Conservation (phyloP, 2,113 vertebrate species). For the Catharus fuscescens region DNA sequence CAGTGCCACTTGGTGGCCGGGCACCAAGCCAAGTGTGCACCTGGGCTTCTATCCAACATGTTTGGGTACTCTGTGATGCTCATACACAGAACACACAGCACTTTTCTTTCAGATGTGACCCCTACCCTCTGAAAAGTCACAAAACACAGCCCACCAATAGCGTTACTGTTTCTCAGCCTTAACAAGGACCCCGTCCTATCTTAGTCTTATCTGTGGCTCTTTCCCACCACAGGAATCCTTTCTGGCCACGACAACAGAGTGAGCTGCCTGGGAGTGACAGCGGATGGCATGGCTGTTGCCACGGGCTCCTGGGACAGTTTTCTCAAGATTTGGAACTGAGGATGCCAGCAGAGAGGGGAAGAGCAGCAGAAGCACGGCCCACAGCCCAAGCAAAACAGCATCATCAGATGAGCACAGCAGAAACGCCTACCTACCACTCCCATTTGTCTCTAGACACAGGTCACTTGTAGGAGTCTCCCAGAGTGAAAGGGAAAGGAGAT, state of each 20-base stretch:
- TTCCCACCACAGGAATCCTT: conserved; percentile 80
- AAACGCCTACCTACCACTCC: conserved; percentile 14
- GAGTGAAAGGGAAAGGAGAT: neutral
- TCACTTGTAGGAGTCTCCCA: conserved; percentile 31
- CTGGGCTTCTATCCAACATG: neutral
- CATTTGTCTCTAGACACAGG: conserved; percentile 32
- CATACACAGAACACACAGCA: neutral
- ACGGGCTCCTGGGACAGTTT: conserved; percentile 99
- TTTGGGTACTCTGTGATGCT: neutral
- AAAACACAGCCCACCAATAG: rapidly evolving
- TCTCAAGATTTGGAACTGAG: conserved; percentile 97
- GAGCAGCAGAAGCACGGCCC: neutral
- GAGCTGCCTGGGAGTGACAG: conserved; percentile 92
- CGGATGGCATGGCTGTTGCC: conserved; percentile 93
- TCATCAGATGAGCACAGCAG: neutral
- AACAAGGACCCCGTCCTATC: neutral
- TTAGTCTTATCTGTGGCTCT: neutral
- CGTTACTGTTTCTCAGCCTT: neutral
- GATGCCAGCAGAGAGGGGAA: neutral
- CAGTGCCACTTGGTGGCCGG: neutral
- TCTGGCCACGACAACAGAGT: conserved; percentile 97
- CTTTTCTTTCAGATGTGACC: neutral
- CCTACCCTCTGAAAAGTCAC: neutral
- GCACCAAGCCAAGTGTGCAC: neutral
- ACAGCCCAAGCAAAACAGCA: neutral